Evolutionary conservation across 2,797 vertebrate species (phyloP).

Genomic region (Stomatorhinus walkeri): DNA sequence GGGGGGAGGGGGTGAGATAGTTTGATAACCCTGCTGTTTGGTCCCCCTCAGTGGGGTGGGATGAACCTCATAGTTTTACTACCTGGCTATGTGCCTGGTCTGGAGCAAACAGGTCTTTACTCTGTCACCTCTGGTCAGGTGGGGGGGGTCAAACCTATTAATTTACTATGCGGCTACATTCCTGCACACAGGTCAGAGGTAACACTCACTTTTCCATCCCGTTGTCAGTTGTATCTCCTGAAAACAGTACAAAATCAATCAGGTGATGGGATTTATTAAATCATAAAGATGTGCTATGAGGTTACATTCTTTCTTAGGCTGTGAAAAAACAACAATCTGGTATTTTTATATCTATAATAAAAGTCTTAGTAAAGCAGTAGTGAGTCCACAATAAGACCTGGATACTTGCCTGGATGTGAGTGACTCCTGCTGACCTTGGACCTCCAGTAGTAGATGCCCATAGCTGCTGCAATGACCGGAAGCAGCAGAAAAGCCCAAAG

Average conservation of each 20-base stretch:
- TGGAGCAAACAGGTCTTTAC: not conserved
- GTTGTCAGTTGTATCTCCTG: not conserved
- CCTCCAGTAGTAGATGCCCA: not conserved
- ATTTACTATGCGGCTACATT: not conserved
- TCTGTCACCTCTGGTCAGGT: not conserved
- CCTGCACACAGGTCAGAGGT: not conserved
- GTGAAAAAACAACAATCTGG: not conserved
- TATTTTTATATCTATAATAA: not conserved
- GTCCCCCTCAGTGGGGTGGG: not conserved
- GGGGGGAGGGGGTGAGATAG: not conserved
- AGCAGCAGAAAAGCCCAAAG: not conserved
- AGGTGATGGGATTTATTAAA: not conserved
- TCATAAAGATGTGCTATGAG: not conserved
- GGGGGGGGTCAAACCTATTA: not conserved
- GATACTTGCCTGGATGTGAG: not conserved
- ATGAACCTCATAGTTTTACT: not conserved
- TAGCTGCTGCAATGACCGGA: not conserved
- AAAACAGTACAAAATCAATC: not conserved
- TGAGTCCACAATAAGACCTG: not conserved
- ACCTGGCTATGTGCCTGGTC: not conserved
- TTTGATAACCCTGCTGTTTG: not conserved
- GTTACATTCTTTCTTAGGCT: not conserved
- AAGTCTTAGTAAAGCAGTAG: not conserved
- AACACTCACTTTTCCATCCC: conserved; percentile 6
- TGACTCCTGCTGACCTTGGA: not conserved